Evolutionary conservation across 2,113 vertebrate species (phyloP), one percentile per base, ranked within the genome.

Genomic region (Esox niger): DNA sequence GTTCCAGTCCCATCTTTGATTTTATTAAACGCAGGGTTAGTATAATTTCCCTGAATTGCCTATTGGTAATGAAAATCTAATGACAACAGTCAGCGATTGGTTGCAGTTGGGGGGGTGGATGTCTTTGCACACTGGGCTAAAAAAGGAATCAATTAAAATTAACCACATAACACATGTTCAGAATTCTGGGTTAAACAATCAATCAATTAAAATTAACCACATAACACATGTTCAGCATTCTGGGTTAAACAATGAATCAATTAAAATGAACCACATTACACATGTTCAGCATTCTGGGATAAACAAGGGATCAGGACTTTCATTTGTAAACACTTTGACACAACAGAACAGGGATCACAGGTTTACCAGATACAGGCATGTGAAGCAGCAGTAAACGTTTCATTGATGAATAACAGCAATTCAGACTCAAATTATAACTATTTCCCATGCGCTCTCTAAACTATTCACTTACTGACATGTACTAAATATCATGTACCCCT

Each of bases 121-220:
- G 61, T 30, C 29, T 64, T 59, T 21, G 30, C 35, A 52, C 46
- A 35, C 38, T 23, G 52, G 47, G 52, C 62, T 59, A 21, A 73
- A 75, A 66, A 69, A 73, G 62, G 66, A 71, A 75, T 57, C 66
- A 54, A 73, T 67, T 69, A 59, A 69, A 65, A 62, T 68, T 49
- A 73, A 77, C n/a, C n/a, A n/a, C n/a, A n/a, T n/a, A n/a, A n/a
- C n/a, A n/a, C n/a, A n/a, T n/a, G n/a, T n/a, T n/a, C n/a, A n/a
- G n/a, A 33, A 35, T 31, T 23, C 38, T 23, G 52, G 47, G 52
- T 58, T 59, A 21, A 73, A 75, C 70, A 69, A 73, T 66, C 62
- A 71, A 75, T 57, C 66, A 54, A 73, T 67, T 69, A 59, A 69
- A 65, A 62, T 68, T 49, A 73, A 77, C n/a, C n/a, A n/a, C n/a